Conservation (phyloP, 2,888 invertebrate genomes). For the Orthosia incerta region DNA sequence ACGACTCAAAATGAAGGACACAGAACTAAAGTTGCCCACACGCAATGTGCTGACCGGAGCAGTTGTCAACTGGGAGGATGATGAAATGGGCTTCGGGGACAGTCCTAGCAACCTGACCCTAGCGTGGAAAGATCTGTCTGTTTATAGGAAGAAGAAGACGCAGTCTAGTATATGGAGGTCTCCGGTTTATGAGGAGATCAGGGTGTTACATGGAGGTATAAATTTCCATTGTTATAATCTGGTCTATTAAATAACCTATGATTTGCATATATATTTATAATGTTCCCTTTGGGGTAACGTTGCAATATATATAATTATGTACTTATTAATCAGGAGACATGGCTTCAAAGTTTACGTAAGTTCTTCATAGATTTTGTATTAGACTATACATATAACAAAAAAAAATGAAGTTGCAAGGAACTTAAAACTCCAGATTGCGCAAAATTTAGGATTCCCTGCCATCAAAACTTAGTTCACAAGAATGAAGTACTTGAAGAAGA, state of each 20-base stretch:
- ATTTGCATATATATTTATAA: no score
- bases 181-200: conserved; percentile 87
- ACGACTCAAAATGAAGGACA: conserved; percentile 77
- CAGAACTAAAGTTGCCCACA: conserved; percentile 80
- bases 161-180: conserved; percentile 89
- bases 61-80: conserved; percentile 87
- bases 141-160: conserved; percentile 87
- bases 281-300: no score
- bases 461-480: no score
- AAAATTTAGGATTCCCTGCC: not conserved
- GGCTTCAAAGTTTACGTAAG: not conserved
- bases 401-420: not conserved
- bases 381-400: no score
- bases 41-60: conserved; percentile 87
- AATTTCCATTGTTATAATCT: not conserved
- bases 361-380: no score
- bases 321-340: no score
- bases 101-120: conserved; percentile 85
- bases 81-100: conserved; percentile 81
- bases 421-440: no score
- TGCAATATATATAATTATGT: no score
- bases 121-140: conserved; percentile 90
- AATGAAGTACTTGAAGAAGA: no score
- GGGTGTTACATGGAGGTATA: conserved; percentile 90
- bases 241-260: no score